phyloP scores from a whole-genome alignment of 30 jellyfish, hydroid and myxozoan species.

The Pelagia noctiluca region DNA sequence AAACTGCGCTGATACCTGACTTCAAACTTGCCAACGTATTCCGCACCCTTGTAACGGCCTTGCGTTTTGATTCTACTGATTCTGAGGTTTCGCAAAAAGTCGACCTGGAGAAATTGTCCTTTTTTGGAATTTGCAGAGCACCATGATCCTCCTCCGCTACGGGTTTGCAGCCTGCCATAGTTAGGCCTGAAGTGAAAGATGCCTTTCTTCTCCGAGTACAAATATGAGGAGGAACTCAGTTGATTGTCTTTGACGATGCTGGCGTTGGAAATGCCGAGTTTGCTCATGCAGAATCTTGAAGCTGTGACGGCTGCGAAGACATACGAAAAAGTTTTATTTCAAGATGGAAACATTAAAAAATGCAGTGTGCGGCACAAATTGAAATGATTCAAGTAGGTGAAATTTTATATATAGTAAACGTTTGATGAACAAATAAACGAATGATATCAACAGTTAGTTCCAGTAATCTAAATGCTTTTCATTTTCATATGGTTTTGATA shows the following conservation, averaged over 20 bases:
- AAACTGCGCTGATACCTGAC: slow-evolving; percentile 59
- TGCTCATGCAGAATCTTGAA: slow-evolving; percentile 26
- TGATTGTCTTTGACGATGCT: slow-evolving; percentile 65
- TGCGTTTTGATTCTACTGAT: slow-evolving; percentile 49
- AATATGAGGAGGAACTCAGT: slow-evolving; percentile 68
- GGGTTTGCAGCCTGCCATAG: slow-evolving; percentile 58
- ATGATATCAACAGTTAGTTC: no score
- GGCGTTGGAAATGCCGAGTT: slow-evolving; percentile 64
- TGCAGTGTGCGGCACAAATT: no score
- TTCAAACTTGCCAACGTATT: slow-evolving; percentile 44
- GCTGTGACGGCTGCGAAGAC: slow-evolving; percentile 32
- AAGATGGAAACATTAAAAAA: no score
- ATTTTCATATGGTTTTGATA: no score
- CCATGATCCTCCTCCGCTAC: slow-evolving; percentile 83
- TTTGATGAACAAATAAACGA: no score
- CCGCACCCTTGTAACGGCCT: slow-evolving; percentile 77
- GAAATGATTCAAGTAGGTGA: no score
- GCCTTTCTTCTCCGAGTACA: slow-evolving; percentile 48
- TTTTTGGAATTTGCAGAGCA: slow-evolving; percentile 49
- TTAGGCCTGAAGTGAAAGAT: slow-evolving; percentile 59
- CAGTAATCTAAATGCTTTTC: no score
- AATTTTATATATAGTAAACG: no score
- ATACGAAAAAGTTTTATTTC: neutral
- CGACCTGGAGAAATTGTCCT: slow-evolving; percentile 70
- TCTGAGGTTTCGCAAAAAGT: slow-evolving; percentile 57